Conservation (phyloP, 64 coral and sea anemone genomes). For the Hydrozoanthus tunicans region DNA sequence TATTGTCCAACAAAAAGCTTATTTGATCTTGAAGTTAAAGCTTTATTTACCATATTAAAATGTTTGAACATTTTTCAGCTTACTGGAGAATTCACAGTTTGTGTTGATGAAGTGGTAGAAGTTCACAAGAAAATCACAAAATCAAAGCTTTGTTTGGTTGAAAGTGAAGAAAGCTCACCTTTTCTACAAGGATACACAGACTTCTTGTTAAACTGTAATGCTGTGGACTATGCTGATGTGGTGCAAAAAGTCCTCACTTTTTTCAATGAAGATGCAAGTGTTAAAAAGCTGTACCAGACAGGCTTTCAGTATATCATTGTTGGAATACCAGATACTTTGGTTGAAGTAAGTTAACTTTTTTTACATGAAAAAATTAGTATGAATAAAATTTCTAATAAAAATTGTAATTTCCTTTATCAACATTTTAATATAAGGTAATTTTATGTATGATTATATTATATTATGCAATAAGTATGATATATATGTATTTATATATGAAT, state of each 20-base stretch:
- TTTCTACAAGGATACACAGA: constrained; percentile 41
- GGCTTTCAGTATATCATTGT: constrained; percentile 64
- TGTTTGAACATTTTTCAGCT: neutral
- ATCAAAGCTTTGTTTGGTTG: constrained; percentile 16
- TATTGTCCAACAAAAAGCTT: too few relatives aligned
- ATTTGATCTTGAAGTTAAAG: neutral
- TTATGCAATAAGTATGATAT: too few relatives aligned
- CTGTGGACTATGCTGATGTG: constrained; percentile 79
- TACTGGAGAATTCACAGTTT: constrained; percentile 43
- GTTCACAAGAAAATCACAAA: constrained; percentile 22
- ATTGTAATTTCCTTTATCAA: neutral
- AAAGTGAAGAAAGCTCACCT: neutral
- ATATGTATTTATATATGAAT: too few relatives aligned
- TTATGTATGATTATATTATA: too few relatives aligned
- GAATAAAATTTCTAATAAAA: neutral
- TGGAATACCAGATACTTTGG: constrained; percentile 59
- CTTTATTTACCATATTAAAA: neutral
- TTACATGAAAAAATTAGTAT: neutral
- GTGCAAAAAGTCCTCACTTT: constrained; percentile 56
- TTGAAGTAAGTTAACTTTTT: constrained; percentile 64
- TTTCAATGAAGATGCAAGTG: constrained; percentile 62
- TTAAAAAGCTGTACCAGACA: constrained; percentile 59
- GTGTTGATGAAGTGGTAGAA: constrained; percentile 8
- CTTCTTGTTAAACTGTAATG: constrained; percentile 82
- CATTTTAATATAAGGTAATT: too few relatives aligned